Evolutionary conservation across 2,888 invertebrate genomes (phyloP), one percentile per base, ranked within the genome.

Genomic region (Neoascia interrupta): DNA sequence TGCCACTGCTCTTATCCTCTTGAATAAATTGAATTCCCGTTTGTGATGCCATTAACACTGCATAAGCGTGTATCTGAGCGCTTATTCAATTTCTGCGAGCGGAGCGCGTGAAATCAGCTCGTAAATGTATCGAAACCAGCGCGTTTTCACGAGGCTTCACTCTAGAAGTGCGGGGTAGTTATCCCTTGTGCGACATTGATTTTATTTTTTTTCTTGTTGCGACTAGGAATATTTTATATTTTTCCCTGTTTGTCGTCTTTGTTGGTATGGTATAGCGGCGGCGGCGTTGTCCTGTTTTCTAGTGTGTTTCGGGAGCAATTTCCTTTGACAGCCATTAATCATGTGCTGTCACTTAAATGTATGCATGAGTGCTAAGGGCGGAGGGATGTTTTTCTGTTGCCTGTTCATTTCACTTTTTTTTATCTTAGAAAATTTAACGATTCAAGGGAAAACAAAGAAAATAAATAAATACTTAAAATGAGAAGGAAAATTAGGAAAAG

Each of bases 311-410:
- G 74, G 61, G 75, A 82, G 81, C 83, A 83, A 84, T 83, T 83
- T 84, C 81, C 86, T 87, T 85, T 88, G 89, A 89, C 89, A 88
- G 87, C 88, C 89, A 88, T 88, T 88, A 88, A 88, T 88, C 88
- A 88, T 89, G 87, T 85, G 85, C 89, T 88, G 88, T 88, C 89
- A 88, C 83, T 84, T 83, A 83, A 85, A 84, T 83, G 81, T 85
- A 85, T 85, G 85, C 85, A 84, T 84, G 84, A 83, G 61, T 61
- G 61, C 66, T 45, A 45, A 68, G 79, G 79, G 73, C 68, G n/a
- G 79, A 68, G 73, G 61, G 51, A 73, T 73, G 73, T 73, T 73
- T 66, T 70, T 43, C 43, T 53, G 47, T 51, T 53, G 3, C 31
- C 8, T 31, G 3, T 36, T 64, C n/a, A 31, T 51, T 54, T 43